Percentiles rank a stretch among this genome's conserved stretches.
phyloP scores from a whole-genome alignment of 2,113 vertebrate genomes.

The Tricholaema leucomelas region DNA sequence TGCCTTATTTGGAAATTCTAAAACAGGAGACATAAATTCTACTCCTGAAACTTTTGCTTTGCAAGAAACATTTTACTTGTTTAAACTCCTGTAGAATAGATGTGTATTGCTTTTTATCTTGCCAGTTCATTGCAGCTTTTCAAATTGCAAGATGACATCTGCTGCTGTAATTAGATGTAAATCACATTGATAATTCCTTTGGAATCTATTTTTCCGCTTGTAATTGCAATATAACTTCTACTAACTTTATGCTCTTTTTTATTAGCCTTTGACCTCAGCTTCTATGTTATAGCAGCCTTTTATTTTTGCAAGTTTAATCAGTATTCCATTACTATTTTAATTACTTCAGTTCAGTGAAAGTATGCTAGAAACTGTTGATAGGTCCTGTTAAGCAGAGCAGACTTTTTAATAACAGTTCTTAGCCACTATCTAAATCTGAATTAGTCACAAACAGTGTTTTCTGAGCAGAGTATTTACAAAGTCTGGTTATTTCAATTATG shows the following conservation, averaged over 20 bases:
- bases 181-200: constrained; percentile 4
- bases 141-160: not conserved
- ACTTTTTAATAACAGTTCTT: not conserved
- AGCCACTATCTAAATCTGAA: not conserved
- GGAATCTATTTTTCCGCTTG: constrained; percentile 12
- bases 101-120: not conserved
- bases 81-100: not conserved
- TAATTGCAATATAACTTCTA: not conserved
- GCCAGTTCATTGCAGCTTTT: not conserved
- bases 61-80: not conserved
- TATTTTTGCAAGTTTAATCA: not conserved
- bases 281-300: not conserved
- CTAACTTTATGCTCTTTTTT: not conserved
- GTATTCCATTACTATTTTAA: not conserved
- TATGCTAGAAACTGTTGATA: not conserved
- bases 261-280: not conserved
- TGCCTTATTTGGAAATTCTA: not conserved
- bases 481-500: not conserved
- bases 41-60: not conserved
- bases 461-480: not conserved
- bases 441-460: not conserved
- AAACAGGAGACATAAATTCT: not conserved
- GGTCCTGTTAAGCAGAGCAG: not conserved
- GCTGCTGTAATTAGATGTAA: constrained; percentile 19
- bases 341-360: not conserved